A percentile compares a stretch with the other conserved stretches of the same genome.
These are phyloP conservation scores for Acromyrmex heyeri DNA, from an alignment of 1,140 invertebrate genomes.

Conservation along the genomic window DNA sequence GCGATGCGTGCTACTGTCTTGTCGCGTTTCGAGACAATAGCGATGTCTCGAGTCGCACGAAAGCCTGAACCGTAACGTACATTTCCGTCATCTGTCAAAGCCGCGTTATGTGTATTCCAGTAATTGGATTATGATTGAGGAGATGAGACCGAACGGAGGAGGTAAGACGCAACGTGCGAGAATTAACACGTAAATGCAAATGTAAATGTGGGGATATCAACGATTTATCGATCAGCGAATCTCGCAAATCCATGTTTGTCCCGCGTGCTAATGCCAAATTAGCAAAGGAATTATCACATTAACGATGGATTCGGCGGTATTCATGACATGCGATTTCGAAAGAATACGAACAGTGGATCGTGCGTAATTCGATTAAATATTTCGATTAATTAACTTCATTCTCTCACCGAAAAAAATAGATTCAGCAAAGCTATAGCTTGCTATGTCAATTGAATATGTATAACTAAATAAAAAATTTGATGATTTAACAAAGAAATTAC, in stretches of 20 bases:
- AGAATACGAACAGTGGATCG: neutral
- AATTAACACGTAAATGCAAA: neutral
- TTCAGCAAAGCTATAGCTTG: no score
- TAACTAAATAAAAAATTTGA: no score
- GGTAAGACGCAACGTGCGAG: neutral
- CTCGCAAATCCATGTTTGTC: neutral
- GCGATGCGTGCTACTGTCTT: constrained; percentile 9
- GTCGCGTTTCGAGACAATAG: constrained; percentile 31
- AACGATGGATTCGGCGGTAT: neutral
- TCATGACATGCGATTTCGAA: neutral
- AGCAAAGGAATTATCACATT: constrained; percentile 17
- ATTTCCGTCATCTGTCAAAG: constrained; percentile 26
- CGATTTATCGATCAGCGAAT: constrained; percentile 33
- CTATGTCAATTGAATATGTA: no score
- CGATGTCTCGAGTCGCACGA: neutral
- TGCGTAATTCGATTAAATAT: constrained; percentile 13
- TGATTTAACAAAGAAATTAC: no score
- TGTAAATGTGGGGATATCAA: neutral
- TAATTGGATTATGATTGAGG: constrained; percentile 19
- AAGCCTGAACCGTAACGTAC: neutral
- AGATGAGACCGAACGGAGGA: neutral
- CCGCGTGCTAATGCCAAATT: neutral
- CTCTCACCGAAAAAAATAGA: no score
- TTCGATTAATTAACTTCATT: neutral
- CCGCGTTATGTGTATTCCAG: neutral